phyloP scores from a whole-genome alignment of 2,888 invertebrate genomes.

The Ochropleura leucogaster region DNA sequence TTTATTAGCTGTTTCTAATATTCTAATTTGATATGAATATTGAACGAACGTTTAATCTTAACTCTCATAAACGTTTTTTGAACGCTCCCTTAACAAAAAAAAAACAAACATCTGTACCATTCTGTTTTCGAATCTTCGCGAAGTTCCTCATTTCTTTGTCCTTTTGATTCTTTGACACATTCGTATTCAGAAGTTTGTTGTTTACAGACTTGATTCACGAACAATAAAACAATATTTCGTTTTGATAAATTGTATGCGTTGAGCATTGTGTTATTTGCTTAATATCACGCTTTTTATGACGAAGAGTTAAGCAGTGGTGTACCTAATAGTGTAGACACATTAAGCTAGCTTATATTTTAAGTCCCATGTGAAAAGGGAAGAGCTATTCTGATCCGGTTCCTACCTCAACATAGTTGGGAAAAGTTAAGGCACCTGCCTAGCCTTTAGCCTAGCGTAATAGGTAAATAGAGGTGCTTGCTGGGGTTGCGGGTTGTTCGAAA shows the following conservation, averaged over 20 bases:
- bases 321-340: no score
- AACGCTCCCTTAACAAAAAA: slow-evolving; percentile 4
- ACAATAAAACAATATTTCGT: slow-evolving; percentile 27
- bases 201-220: slow-evolving; percentile 28
- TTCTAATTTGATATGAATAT: slow-evolving; percentile 32
- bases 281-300: no score
- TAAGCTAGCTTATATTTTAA: no score
- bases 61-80: not conserved
- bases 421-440: no score
- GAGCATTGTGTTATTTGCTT: not conserved
- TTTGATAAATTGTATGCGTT: not conserved
- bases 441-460: no score
- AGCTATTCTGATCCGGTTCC: no score
- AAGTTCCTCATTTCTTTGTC: slow-evolving; percentile 34
- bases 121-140: slow-evolving; percentile 17
- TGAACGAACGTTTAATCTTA: slow-evolving; percentile 15
- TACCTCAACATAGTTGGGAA: no score
- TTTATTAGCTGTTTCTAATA: not conserved
- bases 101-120: slow-evolving; percentile 30
- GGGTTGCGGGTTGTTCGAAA: no score
- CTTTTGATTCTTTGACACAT: slow-evolving; percentile 31
- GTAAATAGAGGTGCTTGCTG: no score
- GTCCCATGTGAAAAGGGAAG: no score
- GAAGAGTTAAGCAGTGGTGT: no score
- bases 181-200: slow-evolving; percentile 28